A percentile compares a stretch with the other conserved stretches of the same genome.
phyloP scores from a whole-genome alignment of 2,113 vertebrate genomes.

The Motacilla alba region DNA sequence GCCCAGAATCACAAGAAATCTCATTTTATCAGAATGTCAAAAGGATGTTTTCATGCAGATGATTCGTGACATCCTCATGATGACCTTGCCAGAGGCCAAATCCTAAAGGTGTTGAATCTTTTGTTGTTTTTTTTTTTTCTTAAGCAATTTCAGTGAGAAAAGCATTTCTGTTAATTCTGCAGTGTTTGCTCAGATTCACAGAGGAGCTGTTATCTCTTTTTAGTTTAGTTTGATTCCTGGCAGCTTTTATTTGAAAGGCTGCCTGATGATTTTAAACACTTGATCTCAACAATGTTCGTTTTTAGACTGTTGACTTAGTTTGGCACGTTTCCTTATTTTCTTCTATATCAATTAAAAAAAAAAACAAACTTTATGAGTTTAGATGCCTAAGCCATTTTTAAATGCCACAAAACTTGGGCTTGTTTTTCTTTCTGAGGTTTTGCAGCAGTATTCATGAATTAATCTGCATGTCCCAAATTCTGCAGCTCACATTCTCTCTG shows the following conservation, averaged over 20 bases:
- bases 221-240: slow-evolving; percentile 35
- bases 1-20: neutral
- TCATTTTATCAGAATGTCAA: neutral
- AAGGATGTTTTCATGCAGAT: neutral
- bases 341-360: neutral
- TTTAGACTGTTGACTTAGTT: slow-evolving; percentile 28
- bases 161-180: slow-evolving; percentile 1
- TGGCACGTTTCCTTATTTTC: slow-evolving; percentile 14
- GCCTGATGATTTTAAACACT: slow-evolving; percentile 30
- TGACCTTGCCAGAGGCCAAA: neutral
- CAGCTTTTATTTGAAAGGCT: slow-evolving; percentile 37
- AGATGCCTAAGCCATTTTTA: neutral
- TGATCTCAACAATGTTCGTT: slow-evolving; percentile 36
- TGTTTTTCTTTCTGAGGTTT: neutral
- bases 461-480: neutral
- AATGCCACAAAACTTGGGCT: neutral
- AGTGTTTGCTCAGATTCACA: slow-evolving; percentile 36
- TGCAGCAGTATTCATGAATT: neutral
- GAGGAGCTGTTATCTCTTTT: slow-evolving; percentile 50
- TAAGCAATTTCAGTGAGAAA: slow-evolving; percentile 5
- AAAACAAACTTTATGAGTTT: neutral
- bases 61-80: neutral
- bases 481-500: neutral
- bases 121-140: neutral
- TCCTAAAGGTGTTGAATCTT: neutral